phyloP scores from a whole-genome alignment of 1,140 invertebrate species.

The Ceratina australensis region DNA sequence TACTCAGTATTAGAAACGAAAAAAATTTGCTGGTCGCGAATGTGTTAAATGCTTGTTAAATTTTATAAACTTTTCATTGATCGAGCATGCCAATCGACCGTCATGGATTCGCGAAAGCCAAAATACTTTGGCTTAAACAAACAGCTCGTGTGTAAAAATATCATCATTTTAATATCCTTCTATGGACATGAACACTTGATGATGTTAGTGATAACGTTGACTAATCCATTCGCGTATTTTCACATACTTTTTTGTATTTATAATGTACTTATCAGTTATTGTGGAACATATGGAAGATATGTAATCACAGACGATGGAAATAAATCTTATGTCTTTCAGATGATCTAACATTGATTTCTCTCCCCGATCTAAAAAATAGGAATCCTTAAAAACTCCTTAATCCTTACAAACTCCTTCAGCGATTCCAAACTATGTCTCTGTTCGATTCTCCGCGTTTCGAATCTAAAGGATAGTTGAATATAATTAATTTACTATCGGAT shows the following conservation, averaged over 20 bases:
- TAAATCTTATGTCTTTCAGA: conserved; percentile 48
- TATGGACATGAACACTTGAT: background rate
- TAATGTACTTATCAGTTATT: conserved; percentile 59
- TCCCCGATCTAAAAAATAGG: background rate
- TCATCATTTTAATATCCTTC: conserved; percentile 34
- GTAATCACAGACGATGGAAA: conserved; percentile 39
- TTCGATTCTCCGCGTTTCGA: background rate
- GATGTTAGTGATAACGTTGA: conserved; percentile 20
- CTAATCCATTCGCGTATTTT: conserved; percentile 55
- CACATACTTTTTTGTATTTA: conserved; percentile 57
- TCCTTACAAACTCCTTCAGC: background rate
- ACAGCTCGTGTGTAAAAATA: background rate
- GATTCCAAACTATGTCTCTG: background rate
- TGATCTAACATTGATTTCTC: background rate
- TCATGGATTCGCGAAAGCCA: background rate
- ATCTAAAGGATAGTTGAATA: background rate
- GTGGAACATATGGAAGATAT: conserved; percentile 40
- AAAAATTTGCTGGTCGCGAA: too few species aligned
- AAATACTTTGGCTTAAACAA: conserved; percentile 20
- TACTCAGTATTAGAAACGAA: too few species aligned
- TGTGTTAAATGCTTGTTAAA: conserved; percentile 41
- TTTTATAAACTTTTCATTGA: conserved; percentile 29
- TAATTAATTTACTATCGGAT: conserved; percentile 9
- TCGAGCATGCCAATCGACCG: background rate
- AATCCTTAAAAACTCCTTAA: background rate